Percentiles rank a stretch among this genome's conserved stretches.
Evolutionary conservation across 2,888 invertebrate species (phyloP).

Genomic region (Geophilus truncorum): DNA sequence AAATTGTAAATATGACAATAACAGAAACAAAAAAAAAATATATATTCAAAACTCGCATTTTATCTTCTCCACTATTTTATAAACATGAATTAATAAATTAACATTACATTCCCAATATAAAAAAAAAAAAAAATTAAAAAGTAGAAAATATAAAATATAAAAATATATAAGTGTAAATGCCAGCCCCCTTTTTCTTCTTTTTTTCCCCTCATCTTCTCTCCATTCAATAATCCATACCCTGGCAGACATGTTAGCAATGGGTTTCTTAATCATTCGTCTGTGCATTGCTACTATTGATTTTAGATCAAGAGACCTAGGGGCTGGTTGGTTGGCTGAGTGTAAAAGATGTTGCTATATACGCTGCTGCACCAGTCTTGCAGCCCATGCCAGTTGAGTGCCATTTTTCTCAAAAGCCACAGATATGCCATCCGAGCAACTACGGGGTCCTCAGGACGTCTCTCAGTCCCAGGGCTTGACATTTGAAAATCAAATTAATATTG

Average conservation of each 20-base stretch:
- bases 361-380: constrained; percentile 14
- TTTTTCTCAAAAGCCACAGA: constrained; percentile 17
- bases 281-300: constrained; percentile 12
- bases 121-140: not conserved
- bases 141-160: no score
- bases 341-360: constrained; percentile 17
- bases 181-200: not conserved
- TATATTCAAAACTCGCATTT: not conserved
- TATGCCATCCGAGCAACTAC: not conserved
- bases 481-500: constrained; percentile 33
- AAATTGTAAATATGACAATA: not conserved
- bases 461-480: constrained; percentile 15
- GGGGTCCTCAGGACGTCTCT: constrained; percentile 3
- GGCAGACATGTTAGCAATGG: constrained; percentile 15
- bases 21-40: not conserved
- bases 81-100: not conserved
- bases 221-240: constrained; percentile 17
- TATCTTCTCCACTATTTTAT: not conserved
- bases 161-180: not conserved
- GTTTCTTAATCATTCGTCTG: constrained; percentile 17
- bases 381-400: constrained; percentile 14
- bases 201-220: no score
- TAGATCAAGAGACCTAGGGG: constrained; percentile 15
- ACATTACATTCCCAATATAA: not conserved
- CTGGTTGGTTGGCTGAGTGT: constrained; percentile 10